Percentiles rank a stretch among this genome's conserved stretches.
These are phyloP conservation scores for Ectropis crepuscularia DNA, from an alignment of 2,888 invertebrate species.

Conservation along the genomic window DNA sequence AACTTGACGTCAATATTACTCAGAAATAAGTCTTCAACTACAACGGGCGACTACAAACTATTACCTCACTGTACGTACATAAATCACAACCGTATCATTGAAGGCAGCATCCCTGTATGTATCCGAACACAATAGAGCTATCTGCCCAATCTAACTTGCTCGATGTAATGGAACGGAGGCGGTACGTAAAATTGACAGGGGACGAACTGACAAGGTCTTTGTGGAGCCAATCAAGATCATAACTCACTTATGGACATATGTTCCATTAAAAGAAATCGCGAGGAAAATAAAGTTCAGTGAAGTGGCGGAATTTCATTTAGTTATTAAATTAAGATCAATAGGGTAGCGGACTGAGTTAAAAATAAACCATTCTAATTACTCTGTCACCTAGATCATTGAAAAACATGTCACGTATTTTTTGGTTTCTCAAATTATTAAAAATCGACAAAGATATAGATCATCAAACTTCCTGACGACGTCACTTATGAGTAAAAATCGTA, in stretches of 20 bases:
- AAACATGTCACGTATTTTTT: too few species aligned
- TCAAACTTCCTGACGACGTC: too few species aligned
- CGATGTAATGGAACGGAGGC: conserved; percentile 57
- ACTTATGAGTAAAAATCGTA: too few species aligned
- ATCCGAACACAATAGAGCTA: conserved; percentile 64
- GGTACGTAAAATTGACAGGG: conserved; percentile 56
- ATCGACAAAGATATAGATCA: too few species aligned
- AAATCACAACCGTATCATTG: conserved; percentile 8
- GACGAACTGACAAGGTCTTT: conserved; percentile 46
- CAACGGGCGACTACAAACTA: not conserved
- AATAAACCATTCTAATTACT: too few species aligned
- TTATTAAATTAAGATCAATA: too few species aligned
- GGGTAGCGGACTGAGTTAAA: too few species aligned
- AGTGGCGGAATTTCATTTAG: not conserved
- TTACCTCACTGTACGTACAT: not conserved
- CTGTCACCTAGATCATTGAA: too few species aligned
- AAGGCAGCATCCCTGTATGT: conserved; percentile 48
- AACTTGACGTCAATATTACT: not conserved
- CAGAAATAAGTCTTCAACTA: not conserved
- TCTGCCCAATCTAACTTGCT: conserved; percentile 58
- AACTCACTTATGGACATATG: conserved; percentile 14
- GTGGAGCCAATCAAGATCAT: conserved; percentile 23
- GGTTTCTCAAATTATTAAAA: too few species aligned
- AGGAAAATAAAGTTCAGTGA: not conserved
- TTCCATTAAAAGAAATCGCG: not conserved